Evolutionary conservation across 2,797 vertebrate species (phyloP), one percentile per base, ranked within the genome.

Genomic region (Iguana delicatissima): DNA sequence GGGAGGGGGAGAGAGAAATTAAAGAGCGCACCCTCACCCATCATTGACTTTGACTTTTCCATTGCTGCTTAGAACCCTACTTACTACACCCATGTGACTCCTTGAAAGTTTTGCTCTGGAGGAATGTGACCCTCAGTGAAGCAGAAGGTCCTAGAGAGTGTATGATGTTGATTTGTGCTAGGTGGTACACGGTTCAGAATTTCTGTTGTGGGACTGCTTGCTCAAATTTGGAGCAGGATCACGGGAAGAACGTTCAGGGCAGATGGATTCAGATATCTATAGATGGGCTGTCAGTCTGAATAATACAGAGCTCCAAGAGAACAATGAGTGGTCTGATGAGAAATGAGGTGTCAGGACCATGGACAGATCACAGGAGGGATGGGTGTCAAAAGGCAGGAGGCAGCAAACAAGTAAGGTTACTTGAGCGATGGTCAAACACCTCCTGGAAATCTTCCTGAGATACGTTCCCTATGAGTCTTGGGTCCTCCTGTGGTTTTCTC

Each of bases 321-420:
- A 6, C 10, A 7, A 42, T 9, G 24, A 69, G 14, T 24, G 35
- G 12, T 50, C 26, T 72, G 72, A 38, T 8, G 69, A 35, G 8
- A 29, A 55, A 16, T 26, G 73, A 72, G 6, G 52, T 90, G 50
- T 87, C 89, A 91, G 89, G 12, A 91, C 89, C 85, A 91, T 87
- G 89, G 89, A 91, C 85, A 90, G 89, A 87, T 87, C 89, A 87
- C 26, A 67, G 5, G 57, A 42, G 24, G 64, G n/a, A 62, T 52
- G 14, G 24, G 9, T 24, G 18, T 74, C 50, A 50, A 82, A 69
- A 46, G 85, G n/a, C 24, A 32, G 24, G 1, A 76, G 32, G 38
- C 67, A 50, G 69, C 26, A 32, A 9, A 4, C 18, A 50, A 38
- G 18, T 1, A 74, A 6, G 10, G 18, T 74, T 57, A 29, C 4